A percentile compares a stretch with the other conserved stretches of the same genome.
Conservation (phyloP, 2,113 vertebrate genomes). For the Carassius auratus region DNA sequence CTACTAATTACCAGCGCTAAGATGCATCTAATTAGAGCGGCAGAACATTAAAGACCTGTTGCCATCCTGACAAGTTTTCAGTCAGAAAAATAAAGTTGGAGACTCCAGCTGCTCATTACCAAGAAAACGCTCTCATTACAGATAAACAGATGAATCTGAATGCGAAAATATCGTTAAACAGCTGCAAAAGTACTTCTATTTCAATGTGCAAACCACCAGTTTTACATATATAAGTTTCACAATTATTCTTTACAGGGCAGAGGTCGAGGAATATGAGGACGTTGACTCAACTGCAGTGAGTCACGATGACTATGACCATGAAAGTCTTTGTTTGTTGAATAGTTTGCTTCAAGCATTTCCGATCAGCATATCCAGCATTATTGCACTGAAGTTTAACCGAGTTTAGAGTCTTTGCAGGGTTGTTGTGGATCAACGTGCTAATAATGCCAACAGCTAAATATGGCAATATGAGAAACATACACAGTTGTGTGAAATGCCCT, state of each 20-base stretch:
- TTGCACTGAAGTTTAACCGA: not conserved
- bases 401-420: slow-evolving; percentile 5
- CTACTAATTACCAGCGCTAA: slow-evolving; percentile 48
- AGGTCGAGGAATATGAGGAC: not conserved
- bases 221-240: not conserved
- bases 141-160: not conserved
- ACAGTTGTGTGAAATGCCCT: slow-evolving; percentile 24
- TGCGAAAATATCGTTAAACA: not conserved
- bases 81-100: slow-evolving; percentile 1
- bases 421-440: not conserved
- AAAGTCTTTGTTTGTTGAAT: not conserved
- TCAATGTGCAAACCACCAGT: not conserved
- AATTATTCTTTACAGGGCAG: not conserved
- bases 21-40: slow-evolving; percentile 34
- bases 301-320: not conserved
- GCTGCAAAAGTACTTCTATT: not conserved
- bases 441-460: not conserved
- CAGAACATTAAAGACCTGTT: slow-evolving; percentile 22
- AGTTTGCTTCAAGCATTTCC: slow-evolving; percentile 11
- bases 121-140: not conserved
- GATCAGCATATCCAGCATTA: not conserved
- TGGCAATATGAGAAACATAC: not conserved
- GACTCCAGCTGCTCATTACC: not conserved
- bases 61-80: slow-evolving; percentile 24
- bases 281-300: not conserved